phyloP scores from a whole-genome alignment of 2,888 invertebrate species.

The Labia minor region DNA sequence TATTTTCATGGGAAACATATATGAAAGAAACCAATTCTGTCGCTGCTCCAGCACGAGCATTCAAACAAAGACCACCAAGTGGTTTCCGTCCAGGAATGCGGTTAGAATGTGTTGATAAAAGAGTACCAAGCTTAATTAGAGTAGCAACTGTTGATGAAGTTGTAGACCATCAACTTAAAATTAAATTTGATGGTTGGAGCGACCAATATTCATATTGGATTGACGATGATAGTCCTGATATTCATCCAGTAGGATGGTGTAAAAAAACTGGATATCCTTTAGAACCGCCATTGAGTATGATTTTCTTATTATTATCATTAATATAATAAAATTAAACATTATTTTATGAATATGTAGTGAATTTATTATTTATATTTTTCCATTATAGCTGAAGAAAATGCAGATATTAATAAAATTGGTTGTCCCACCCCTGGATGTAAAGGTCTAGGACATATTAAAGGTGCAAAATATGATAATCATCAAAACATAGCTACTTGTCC shows the following conservation, averaged over 20 bases:
- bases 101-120: constrained; percentile 75
- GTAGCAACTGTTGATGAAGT: constrained; percentile 72
- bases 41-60: constrained; percentile 70
- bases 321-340: background rate
- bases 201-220: constrained; percentile 75
- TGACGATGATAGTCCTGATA: constrained; percentile 80
- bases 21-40: constrained; percentile 60
- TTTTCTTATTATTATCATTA: constrained; percentile 19
- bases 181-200: constrained; percentile 85
- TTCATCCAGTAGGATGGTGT: constrained; percentile 90
- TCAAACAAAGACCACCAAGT: constrained; percentile 64
- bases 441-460: constrained; percentile 78
- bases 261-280: constrained; percentile 76
- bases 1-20: constrained; percentile 79
- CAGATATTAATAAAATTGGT: constrained; percentile 33
- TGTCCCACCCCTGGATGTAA: constrained; percentile 81
- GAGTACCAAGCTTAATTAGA: constrained; percentile 68
- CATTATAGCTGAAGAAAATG: background rate
- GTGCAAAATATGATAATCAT: constrained; percentile 64
- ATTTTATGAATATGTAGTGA: no score
- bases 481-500: constrained; percentile 63
- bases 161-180: constrained; percentile 60
- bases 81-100: constrained; percentile 77
- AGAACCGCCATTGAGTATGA: constrained; percentile 69
- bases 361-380: background rate